Base-by-base conservation (phyloP, 2,888 invertebrate genomes). In the Eupithecia tripunctaria region DNA sequence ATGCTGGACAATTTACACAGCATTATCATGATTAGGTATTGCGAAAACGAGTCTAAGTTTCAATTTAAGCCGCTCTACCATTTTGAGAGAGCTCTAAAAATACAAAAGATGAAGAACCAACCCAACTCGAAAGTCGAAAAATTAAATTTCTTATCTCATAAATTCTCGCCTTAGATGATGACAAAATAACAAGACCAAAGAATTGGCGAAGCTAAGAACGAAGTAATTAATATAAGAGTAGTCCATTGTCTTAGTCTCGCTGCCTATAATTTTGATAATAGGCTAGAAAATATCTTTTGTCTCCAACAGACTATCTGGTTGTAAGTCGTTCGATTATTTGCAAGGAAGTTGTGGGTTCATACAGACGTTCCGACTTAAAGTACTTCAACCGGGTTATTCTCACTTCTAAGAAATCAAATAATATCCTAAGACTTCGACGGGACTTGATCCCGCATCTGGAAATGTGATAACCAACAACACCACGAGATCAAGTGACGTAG, bases 231-330 rank as follows among this genome's bases (percentile, higher is more conserved):
- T 92, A 93, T 89, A 92, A 92, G 90, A 88, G 79, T 75, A 84
- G 80, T 84, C 86, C 82, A 90, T 93, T 93, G 92, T 93, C 88
- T 88, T 84, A 59, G 82, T 79, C 84, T 84, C 85, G 80, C 84
- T 87, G 89, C 86, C 92, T 88, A 92, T 92, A 92, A 94, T 93
- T 94, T 93, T 92, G 92, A 93, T 92, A 93, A 94, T 92, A 93
- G 91, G 86, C 92, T 90, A 92, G 93, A 92, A 91, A 94, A 92
- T 92, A 91, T 91, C 91, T 91, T 91, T 94, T 94, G 93, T 94
- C 88, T 90, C 79, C 79, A 82, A 79, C 87, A 84, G 89, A 85
- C 88, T 90, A 91, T 90, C 90, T 87, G 85, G 83, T 87, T 88
- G 85, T 89, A 88, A 89, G 81, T 80, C 87, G 88, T 91, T 91